These are phyloP conservation scores for Cinclus cinclus DNA, from an alignment of 2,113 vertebrate genomes.

Conservation along the genomic window DNA sequence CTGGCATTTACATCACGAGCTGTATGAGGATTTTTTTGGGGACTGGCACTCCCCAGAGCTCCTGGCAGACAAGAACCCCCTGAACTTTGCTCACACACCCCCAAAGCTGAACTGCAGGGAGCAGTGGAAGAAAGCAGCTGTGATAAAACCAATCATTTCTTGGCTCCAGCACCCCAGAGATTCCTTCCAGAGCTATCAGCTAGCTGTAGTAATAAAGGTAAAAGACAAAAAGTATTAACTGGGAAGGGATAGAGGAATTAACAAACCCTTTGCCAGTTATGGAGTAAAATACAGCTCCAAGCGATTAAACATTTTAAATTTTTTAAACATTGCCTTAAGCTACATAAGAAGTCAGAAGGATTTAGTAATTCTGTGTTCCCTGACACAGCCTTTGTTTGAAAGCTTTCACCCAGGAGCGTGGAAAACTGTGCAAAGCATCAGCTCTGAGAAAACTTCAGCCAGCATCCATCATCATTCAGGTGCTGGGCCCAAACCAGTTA, in stretches of 20 bases:
- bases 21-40: not conserved
- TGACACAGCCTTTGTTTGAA: not conserved
- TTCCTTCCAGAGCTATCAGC: not conserved
- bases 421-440: not conserved
- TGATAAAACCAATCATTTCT: not conserved
- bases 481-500: not conserved
- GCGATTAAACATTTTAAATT: not conserved
- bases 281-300: not conserved
- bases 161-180: not conserved
- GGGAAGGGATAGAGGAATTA: not conserved
- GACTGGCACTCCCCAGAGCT: not conserved
- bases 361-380: not conserved
- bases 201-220: not conserved
- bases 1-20: accelerated
- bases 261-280: not conserved
- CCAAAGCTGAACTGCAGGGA: not conserved
- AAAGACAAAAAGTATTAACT: not conserved
- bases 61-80: not conserved
- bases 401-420: not conserved
- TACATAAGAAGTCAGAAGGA: not conserved
- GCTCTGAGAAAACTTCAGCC: not conserved
- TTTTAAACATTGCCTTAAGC: not conserved
- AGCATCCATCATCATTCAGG: not conserved
- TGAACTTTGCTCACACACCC: accelerated
- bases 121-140: not conserved